These are phyloP conservation scores for Notolabrus celidotus DNA, from an alignment of 2,797 vertebrate genomes.

Conservation along the genomic window DNA sequence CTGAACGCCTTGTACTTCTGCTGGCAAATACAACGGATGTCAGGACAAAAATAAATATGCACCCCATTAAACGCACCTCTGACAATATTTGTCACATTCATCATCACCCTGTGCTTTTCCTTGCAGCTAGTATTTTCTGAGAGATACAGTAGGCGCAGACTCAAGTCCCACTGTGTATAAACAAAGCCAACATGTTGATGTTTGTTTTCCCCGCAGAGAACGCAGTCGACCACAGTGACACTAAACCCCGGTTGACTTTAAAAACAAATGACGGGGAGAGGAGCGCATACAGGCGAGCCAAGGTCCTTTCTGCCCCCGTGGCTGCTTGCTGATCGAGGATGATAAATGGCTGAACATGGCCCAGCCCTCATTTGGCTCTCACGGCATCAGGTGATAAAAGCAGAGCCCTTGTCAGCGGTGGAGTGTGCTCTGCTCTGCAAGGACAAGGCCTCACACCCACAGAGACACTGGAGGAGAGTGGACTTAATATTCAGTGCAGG, in stretches of 20 bases:
- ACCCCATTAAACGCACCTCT: constrained; percentile 43
- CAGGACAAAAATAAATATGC: constrained; percentile 51
- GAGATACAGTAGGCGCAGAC: constrained; percentile 17
- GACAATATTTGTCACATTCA: constrained; percentile 46
- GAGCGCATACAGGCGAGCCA: constrained; percentile 56
- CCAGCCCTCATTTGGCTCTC: constrained; percentile 80
- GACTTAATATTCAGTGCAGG: constrained; percentile 75
- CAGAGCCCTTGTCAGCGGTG: constrained; percentile 75
- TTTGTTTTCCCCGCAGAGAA: constrained; percentile 65
- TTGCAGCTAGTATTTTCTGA: constrained; percentile 31
- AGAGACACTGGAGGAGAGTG: constrained; percentile 54
- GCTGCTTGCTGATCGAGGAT: constrained; percentile 72
- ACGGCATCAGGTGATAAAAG: constrained; percentile 82
- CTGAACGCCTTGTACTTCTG: constrained; percentile 13
- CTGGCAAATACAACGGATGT: constrained; percentile 35
- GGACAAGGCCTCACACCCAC: constrained; percentile 80
- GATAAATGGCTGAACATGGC: constrained; percentile 81
- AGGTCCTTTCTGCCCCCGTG: constrained; percentile 80
- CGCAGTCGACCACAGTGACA: constrained; percentile 66
- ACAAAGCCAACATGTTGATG: constrained; percentile 55
- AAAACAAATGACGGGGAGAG: constrained; percentile 76
- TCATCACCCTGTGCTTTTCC: constrained; percentile 53
- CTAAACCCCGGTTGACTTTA: constrained; percentile 62
- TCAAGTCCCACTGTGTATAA: constrained; percentile 37
- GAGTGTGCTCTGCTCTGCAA: constrained; percentile 74